Percentiles rank a stretch among this genome's conserved stretches.
These are phyloP conservation scores for Antennarius maculatus DNA, from an alignment of 2,797 vertebrate genomes.

Conservation along the genomic window DNA sequence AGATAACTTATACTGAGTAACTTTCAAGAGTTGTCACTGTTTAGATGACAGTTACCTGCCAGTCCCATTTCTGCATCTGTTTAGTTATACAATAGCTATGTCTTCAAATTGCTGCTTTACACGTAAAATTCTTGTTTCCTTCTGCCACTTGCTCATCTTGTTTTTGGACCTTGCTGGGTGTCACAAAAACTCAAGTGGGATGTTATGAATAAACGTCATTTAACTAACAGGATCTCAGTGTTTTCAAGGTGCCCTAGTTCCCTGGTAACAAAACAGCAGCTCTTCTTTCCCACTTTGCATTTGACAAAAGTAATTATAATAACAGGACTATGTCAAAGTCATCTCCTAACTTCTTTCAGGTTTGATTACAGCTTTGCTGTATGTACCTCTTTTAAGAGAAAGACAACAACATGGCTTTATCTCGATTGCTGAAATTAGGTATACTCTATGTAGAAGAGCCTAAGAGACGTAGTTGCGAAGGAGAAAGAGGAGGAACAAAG, in stretches of 20 bases:
- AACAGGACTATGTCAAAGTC: slow-evolving; percentile 7
- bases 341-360: slow-evolving; percentile 4
- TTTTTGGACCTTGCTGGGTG: slow-evolving; percentile 51
- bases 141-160: slow-evolving; percentile 30
- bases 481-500: slow-evolving; percentile 20
- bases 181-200: slow-evolving; percentile 59
- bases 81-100: neutral
- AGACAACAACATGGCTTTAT: neutral
- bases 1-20: neutral
- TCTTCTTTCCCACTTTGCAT: slow-evolving; percentile 15
- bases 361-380: slow-evolving; percentile 6
- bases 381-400: slow-evolving; percentile 8
- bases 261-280: slow-evolving; percentile 25
- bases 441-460: neutral
- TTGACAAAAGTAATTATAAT: slow-evolving; percentile 14
- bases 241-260: slow-evolving; percentile 55
- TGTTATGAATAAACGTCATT: slow-evolving; percentile 42
- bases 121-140: slow-evolving; percentile 7
- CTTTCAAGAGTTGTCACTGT: slow-evolving; percentile 1
- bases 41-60: neutral
- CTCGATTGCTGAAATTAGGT: neutral
- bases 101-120: neutral
- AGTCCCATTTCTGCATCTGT: neutral
- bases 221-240: slow-evolving; percentile 52
- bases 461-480: slow-evolving; percentile 11